A percentile compares a stretch with the other conserved stretches of the same genome.
Conservation (phyloP, 2,888 invertebrate genomes). For the Galerucella pusilla region DNA sequence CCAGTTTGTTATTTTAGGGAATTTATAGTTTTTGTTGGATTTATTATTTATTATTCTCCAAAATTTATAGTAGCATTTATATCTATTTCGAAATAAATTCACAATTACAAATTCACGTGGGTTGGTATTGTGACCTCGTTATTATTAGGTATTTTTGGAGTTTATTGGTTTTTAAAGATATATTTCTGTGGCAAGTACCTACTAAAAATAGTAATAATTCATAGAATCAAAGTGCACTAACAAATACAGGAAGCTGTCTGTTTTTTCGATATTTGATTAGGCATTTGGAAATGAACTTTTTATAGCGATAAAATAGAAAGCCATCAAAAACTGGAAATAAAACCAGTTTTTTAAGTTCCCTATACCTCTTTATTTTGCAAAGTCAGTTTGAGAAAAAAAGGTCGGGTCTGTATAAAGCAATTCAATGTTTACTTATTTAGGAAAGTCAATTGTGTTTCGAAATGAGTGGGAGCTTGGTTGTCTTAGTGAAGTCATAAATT, state of each 20-base stretch:
- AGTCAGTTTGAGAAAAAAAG: too few relatives aligned
- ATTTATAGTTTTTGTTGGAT: neutral
- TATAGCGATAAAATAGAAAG: neutral
- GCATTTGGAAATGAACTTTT: neutral
- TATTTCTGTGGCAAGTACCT: neutral
- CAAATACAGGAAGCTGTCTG: neutral
- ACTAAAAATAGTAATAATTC: neutral
- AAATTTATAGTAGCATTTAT: neutral
- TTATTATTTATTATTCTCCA: neutral
- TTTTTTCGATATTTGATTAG: neutral
- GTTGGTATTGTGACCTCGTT: neutral
- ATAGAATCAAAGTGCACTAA: neutral
- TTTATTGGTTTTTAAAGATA: neutral
- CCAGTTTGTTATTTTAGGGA: neutral
- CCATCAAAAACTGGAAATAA: neutral
- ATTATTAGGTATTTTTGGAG: neutral
- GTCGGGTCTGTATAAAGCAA: too few relatives aligned
- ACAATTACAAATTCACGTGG: neutral
- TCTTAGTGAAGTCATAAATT: too few relatives aligned
- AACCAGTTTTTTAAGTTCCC: too few relatives aligned
- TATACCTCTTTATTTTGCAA: too few relatives aligned
- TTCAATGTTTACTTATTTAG: too few relatives aligned
- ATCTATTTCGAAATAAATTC: neutral
- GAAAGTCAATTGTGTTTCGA: too few relatives aligned
- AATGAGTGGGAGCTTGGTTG: too few relatives aligned